Percentiles rank a stretch among this genome's conserved stretches.
phyloP scores from a whole-genome alignment of 2,888 invertebrate species.

The Papilio elwesi region DNA sequence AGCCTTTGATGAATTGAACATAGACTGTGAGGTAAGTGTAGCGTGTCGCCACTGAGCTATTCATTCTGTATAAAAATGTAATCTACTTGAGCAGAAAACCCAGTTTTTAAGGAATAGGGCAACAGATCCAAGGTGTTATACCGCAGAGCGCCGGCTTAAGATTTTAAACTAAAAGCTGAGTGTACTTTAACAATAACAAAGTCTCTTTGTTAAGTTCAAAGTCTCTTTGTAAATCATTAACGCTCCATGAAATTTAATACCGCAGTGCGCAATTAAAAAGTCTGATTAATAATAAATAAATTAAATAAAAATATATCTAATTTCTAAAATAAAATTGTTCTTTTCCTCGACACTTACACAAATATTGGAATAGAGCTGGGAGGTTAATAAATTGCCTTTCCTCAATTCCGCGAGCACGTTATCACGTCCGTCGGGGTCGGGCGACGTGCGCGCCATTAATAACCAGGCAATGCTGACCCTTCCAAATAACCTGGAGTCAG shows the following conservation, averaged over 20 bases:
- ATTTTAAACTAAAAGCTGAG: conserved; percentile 5
- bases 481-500: background rate
- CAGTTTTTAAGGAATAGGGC: background rate
- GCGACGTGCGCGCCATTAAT: conserved; percentile 1
- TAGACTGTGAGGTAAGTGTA: too few species aligned
- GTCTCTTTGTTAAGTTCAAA: background rate
- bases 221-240: background rate
- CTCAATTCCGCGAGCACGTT: background rate
- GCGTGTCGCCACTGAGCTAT: too few species aligned
- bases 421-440: background rate
- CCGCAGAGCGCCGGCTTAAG: background rate
- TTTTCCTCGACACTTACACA: background rate
- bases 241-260: background rate
- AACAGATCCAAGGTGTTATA: background rate
- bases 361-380: background rate
- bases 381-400: background rate
- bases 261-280: too few species aligned
- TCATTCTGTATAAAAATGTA: too few species aligned
- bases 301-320: too few species aligned
- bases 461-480: conserved; percentile 6
- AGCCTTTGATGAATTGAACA: too few species aligned
- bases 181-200: background rate
- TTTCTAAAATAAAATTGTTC: too few species aligned
- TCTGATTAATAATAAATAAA: too few species aligned
- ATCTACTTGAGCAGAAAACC: too few species aligned